Base-by-base conservation (phyloP, 2,113 vertebrate genomes). In the Chaetorhynchus papuensis region DNA sequence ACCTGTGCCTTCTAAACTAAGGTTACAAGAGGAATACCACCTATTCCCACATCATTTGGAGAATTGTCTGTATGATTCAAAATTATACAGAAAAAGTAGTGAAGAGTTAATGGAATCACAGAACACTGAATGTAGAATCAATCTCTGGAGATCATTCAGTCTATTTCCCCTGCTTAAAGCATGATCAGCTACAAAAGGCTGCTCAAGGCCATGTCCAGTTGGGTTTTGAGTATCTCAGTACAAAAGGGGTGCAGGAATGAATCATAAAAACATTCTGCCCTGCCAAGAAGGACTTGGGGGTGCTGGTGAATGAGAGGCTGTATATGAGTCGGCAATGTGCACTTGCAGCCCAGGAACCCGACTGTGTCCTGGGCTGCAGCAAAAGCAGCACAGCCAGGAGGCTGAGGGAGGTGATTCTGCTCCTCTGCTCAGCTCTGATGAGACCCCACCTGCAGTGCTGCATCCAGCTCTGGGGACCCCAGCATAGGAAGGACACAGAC, bases 401-500 rank as follows among this genome's bases (percentile, higher is more conserved):
- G 35, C 17, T 23, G 6, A 61, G 35, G 44, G 35, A 59, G 44
- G 56, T 3, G 27, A 49, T 61, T 66, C 33, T 84, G 69, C 23
- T 18, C 39, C 14, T 60, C 31, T 39, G 20, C 49, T 70, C 57
- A 7, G 52, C 60, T 24, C 15, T 45, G 31, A 15, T 44, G 68
- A 74, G 44, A 52, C 15, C 22, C 13, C 10, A 16, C 3, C 0
- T 42, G 42, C 21, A 64, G 42, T 42, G 20, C 30, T 81, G 22
- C 33, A 52, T 89, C 33, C 77, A 66, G 13, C 37, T 66, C 44
- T 45, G 28, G 8, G 3, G 15, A 9, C 13, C 19, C 10, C 37
- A 59, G 33, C 9, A 5, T 1, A 14, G 19, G 23, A 59, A 52
- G 13, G 23, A 64, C 21, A 72, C 1, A 0, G 2, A 52, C 15